Evolutionary conservation across 2,888 invertebrate species (phyloP), one percentile per base, ranked within the genome.

Genomic region (Globia sparganii): DNA sequence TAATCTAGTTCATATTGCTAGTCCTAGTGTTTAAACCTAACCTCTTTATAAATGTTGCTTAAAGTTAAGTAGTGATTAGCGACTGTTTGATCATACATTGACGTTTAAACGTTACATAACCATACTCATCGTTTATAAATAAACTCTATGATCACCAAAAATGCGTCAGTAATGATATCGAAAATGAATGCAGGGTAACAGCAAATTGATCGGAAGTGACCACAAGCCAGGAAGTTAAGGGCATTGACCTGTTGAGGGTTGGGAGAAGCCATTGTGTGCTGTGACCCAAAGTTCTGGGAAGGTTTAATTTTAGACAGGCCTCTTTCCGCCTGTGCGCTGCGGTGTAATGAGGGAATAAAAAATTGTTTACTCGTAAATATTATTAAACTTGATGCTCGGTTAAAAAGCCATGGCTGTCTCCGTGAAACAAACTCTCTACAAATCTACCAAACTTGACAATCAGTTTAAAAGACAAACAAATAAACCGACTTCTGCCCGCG

Each of bases 221-320:
- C 76, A 70, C 80, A 56, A 37, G 21, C 40, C 49, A 49, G 70
- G 56, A 76, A 77, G 34, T 62, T 34, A 49, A 61, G 80, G 43
- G 21, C 37, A 21, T 68, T 37, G 67, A 77, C 56, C 65, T 61
- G 53, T n/a, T 61, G 53, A 66, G 61, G 62, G 70, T 67, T 37
- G 34, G 6, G 34, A 18, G 49, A 80, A 80, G 58, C 67, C 67
- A 58, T 77, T 77, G 43, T 68, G 37, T 56, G 37, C 34, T 34
- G 49, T n/a, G 37, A 61, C 46, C 67, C 75, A 34, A 77, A 62
- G n/a, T 68, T 66, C 59, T n/a, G 43, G 43, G 43, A 61, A 69
- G 68, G 59, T 53, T 46, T 69, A 56, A 72, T 53, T 78, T 59
- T 78, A 72, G 34, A 40, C 65, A 65, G 49, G 43, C 49, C 58